These are phyloP conservation scores for Cherax destructor DNA, from an alignment of 1,140 invertebrate genomes.

Conservation along the genomic window DNA sequence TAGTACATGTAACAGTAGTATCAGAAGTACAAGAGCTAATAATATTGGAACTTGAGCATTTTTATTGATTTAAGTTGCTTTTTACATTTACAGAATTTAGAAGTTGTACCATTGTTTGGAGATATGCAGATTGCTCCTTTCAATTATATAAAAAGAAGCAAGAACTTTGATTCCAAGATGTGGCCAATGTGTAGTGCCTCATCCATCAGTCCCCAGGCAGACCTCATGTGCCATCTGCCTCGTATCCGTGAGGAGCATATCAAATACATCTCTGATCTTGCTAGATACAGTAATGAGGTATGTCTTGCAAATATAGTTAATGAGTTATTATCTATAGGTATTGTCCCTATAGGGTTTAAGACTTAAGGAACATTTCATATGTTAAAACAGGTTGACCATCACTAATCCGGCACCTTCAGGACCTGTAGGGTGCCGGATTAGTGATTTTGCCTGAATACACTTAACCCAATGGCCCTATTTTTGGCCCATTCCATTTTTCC, in stretches of 20 bases:
- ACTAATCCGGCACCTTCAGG: too few relatives aligned
- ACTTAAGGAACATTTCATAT: too few relatives aligned
- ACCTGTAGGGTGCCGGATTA: too few relatives aligned
- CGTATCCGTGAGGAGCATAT: slow-evolving; percentile 97
- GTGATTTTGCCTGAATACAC: too few relatives aligned
- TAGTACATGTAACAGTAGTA: too few relatives aligned
- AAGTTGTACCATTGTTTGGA: slow-evolving; percentile 98
- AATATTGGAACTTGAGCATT: too few relatives aligned
- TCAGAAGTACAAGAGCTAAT: too few relatives aligned
- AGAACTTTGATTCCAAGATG: slow-evolving; percentile 93
- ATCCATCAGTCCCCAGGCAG: slow-evolving; percentile 91
- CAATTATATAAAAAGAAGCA: slow-evolving; percentile 96
- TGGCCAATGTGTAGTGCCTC: slow-evolving; percentile 93
- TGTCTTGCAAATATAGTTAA: not conserved
- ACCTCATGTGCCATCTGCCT: slow-evolving; percentile 96
- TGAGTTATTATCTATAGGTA: not conserved
- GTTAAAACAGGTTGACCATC: too few relatives aligned
- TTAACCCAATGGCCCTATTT: too few relatives aligned
- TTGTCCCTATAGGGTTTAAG: not conserved
- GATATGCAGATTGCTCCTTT: slow-evolving; percentile 99
- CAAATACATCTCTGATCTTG: slow-evolving; percentile 97
- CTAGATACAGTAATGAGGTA: slow-evolving; percentile 95
- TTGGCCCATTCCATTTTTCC: too few relatives aligned
- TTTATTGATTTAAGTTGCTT: not conserved
- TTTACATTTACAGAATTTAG: slow-evolving; percentile 82